Percentiles rank a stretch among this genome's conserved stretches.
These are phyloP conservation scores for Mesitornis unicolor DNA, from an alignment of 2,113 vertebrate genomes.

Conservation along the genomic window DNA sequence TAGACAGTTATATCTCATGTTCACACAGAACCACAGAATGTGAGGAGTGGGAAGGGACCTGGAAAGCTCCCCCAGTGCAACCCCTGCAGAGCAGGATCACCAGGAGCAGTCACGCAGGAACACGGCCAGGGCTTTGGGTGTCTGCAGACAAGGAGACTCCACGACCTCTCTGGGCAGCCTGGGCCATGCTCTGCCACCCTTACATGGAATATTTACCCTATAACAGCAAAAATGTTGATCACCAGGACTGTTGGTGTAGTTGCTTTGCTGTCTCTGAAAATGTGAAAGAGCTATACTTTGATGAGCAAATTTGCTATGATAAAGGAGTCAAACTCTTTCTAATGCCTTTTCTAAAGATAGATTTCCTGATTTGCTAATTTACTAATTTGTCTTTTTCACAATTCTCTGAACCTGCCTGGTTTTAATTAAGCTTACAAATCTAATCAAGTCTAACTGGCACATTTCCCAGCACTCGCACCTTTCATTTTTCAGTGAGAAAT, in stretches of 20 bases:
- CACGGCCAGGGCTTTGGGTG: too few species aligned
- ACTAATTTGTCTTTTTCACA: constrained; percentile 14
- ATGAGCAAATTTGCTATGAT: not conserved
- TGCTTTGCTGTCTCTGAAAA: not conserved
- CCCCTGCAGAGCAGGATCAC: too few species aligned
- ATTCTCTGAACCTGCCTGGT: not conserved
- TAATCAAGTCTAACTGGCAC: constrained; percentile 4
- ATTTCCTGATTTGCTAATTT: not conserved
- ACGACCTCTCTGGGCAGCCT: too few species aligned
- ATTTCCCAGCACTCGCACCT: not conserved
- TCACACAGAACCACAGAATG: too few species aligned
- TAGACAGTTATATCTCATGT: not conserved
- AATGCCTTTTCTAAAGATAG: not conserved
- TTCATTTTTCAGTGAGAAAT: not conserved
- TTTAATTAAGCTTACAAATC: constrained; percentile 37
- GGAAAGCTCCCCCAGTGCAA: too few species aligned
- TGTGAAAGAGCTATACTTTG: not conserved
- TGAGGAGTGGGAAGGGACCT: too few species aligned
- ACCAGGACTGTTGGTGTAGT: not conserved
- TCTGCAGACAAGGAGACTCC: too few species aligned
- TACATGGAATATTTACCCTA: not conserved
- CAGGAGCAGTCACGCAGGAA: too few species aligned
- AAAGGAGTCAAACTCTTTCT: not conserved
- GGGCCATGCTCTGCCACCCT: too few species aligned
- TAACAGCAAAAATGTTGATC: not conserved